Conservation (phyloP, 2,113 vertebrate genomes). For the Phocoena sinus region DNA sequence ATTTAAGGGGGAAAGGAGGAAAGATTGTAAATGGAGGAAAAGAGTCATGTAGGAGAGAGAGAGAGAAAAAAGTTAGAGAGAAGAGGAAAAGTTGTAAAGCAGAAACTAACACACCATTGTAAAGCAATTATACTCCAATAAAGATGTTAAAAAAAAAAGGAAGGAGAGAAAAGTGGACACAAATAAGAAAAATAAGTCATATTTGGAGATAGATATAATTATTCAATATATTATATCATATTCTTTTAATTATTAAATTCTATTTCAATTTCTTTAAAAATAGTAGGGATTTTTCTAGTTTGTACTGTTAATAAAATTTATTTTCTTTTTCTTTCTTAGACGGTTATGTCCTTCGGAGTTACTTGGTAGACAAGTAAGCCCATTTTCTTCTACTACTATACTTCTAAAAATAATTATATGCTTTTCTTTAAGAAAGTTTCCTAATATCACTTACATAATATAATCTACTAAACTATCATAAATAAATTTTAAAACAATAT, state of each 20-base stretch:
- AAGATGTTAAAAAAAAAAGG: neutral
- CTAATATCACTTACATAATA: neutral
- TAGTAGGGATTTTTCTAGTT: slow-evolving; percentile 22
- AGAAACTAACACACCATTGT: too few species aligned
- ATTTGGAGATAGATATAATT: neutral
- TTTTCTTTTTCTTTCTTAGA: slow-evolving; percentile 82
- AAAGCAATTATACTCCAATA: too few species aligned
- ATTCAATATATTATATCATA: neutral
- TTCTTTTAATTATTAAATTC: neutral
- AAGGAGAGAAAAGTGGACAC: neutral
- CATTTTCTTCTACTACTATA: neutral
- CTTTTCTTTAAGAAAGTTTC: neutral
- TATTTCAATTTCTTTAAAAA: neutral
- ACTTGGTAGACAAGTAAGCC: slow-evolving; percentile 88
- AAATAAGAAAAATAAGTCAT: neutral
- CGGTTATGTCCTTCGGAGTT: slow-evolving; percentile 87
- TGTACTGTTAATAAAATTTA: neutral
- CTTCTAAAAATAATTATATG: neutral
- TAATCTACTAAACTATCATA: neutral
- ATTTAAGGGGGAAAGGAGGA: neutral
- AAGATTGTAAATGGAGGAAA: neutral
- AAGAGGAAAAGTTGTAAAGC: too few species aligned
- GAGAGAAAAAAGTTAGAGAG: neutral
- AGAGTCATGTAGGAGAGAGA: neutral
- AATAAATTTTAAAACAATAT: neutral